phyloP scores from a whole-genome alignment of 2,113 vertebrate species.

The Proterorhinus semilunaris region DNA sequence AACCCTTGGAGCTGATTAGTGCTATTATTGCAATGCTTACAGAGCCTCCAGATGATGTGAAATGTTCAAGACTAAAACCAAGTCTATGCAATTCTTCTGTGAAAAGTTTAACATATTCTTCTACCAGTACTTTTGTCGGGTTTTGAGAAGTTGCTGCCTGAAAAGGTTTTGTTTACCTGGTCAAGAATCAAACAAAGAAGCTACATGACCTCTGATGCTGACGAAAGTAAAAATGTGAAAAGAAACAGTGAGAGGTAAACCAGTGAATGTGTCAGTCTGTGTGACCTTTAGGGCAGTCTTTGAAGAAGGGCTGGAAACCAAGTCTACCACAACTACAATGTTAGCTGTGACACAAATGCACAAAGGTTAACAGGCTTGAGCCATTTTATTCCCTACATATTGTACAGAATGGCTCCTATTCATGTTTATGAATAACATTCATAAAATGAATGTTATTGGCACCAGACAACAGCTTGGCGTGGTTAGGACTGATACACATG shows the following conservation, averaged over 20 bases:
- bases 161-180: background rate
- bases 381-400: background rate
- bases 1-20: background rate
- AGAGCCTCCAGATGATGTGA: too few species aligned
- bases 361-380: conserved; percentile 2
- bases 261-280: background rate
- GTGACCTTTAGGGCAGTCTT: conserved; percentile 37
- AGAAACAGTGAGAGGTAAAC: background rate
- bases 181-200: background rate
- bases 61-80: too few species aligned
- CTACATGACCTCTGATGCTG: background rate
- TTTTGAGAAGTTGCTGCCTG: background rate
- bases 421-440: too few species aligned
- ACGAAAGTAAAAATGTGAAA: background rate
- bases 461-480: background rate
- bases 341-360: background rate
- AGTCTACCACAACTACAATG: background rate
- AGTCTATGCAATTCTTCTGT: too few species aligned
- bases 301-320: background rate
- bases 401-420: background rate
- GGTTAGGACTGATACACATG: background rate
- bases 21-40: background rate
- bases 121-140: background rate
- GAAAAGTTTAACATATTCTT: too few species aligned
- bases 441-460: background rate